Percentiles rank a stretch among this genome's conserved stretches.
phyloP scores from a whole-genome alignment of 1,140 invertebrate genomes.

The Apocrypta bakeri region DNA sequence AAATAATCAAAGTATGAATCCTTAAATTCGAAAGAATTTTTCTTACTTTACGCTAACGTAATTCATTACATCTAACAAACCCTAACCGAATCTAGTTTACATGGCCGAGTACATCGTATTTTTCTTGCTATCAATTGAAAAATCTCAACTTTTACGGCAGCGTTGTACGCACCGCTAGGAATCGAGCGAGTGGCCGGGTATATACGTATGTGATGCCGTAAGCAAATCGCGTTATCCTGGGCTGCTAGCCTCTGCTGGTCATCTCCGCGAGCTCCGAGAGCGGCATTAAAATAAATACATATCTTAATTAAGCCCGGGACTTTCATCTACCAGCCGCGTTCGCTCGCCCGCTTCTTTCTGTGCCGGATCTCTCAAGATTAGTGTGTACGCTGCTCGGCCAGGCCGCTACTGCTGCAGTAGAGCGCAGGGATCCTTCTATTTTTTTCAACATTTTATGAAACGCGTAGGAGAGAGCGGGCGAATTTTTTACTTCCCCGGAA shows the following conservation, averaged over 20 bases:
- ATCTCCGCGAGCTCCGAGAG: slow-evolving; percentile 62
- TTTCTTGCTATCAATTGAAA: slow-evolving; percentile 71
- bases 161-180: background rate
- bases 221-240: slow-evolving; percentile 73
- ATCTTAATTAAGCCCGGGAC: slow-evolving; percentile 72
- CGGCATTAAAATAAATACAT: slow-evolving; percentile 74
- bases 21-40: slow-evolving; percentile 55
- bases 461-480: background rate
- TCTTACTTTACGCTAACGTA: slow-evolving; percentile 51
- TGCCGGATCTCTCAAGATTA: slow-evolving; percentile 48
- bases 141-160: slow-evolving; percentile 59
- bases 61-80: no score
- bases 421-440: slow-evolving; percentile 6
- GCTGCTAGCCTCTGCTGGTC: slow-evolving; percentile 58
- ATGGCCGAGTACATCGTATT: slow-evolving; percentile 57
- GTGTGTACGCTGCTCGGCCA: slow-evolving; percentile 7
- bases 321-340: slow-evolving; percentile 60
- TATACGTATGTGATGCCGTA: slow-evolving; percentile 63
- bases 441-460: slow-evolving; percentile 25
- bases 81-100: slow-evolving; percentile 68
- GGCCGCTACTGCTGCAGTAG: background rate
- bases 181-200: slow-evolving; percentile 52
- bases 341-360: slow-evolving; percentile 37
- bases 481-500: background rate
- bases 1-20: slow-evolving; percentile 11